phyloP scores from a whole-genome alignment of 1,140 invertebrate species.

The Chrysoperla carnea region DNA sequence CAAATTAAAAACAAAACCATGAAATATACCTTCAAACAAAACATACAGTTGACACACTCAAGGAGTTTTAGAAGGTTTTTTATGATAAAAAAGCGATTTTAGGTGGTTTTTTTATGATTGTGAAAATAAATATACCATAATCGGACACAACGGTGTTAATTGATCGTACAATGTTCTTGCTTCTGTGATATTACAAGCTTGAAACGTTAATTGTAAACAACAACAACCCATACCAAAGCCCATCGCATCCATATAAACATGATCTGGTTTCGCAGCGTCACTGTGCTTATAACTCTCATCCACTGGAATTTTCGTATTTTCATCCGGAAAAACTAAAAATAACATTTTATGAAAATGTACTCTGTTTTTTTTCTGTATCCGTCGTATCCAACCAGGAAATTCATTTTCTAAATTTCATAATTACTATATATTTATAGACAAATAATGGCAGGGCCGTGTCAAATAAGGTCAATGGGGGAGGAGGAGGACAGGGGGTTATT shows the following conservation, averaged over 20 bases:
- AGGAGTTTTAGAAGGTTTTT: too few relatives aligned
- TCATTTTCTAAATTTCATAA: neutral
- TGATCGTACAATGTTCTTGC: slow-evolving; percentile 95
- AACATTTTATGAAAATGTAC: slow-evolving; percentile 8
- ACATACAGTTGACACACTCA: too few relatives aligned
- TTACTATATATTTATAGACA: slow-evolving; percentile 2
- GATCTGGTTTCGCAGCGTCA: slow-evolving; percentile 54
- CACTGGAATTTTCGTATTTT: slow-evolving; percentile 66
- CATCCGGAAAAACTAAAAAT: slow-evolving; percentile 72
- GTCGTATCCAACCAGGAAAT: too few relatives aligned
- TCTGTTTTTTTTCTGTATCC: neutral
- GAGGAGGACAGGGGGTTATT: too few relatives aligned
- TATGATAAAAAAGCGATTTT: too few relatives aligned
- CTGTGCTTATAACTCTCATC: slow-evolving; percentile 41
- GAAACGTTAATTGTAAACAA: slow-evolving; percentile 90
- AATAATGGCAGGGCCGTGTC: neutral
- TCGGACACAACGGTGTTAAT: slow-evolving; percentile 89
- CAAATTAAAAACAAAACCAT: slow-evolving; percentile 2
- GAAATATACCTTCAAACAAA: too few relatives aligned
- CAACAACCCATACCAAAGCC: slow-evolving; percentile 99
- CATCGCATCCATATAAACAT: slow-evolving; percentile 97
- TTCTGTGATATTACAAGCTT: slow-evolving; percentile 94
- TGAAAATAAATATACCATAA: too few relatives aligned
- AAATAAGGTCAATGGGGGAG: too few relatives aligned
- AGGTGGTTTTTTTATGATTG: too few relatives aligned